Base-by-base conservation (phyloP, 1,140 invertebrate genomes). In the Drosophila pachea region DNA sequence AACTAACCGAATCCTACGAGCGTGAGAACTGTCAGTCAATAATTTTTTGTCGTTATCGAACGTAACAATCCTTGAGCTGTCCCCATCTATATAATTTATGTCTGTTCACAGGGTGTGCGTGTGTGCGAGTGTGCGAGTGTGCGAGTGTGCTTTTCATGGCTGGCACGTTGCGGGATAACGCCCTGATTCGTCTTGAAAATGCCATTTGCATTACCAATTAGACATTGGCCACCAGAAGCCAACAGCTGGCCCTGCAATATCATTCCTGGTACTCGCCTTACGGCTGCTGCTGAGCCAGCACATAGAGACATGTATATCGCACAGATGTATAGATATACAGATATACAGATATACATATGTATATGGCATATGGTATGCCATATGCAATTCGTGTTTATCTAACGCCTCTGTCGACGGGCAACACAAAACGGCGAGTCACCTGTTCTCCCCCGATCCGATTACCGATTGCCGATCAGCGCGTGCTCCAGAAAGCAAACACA, bases 1-100 rank as follows among this genome's bases (percentile, higher is more conserved):
- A 4, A 7, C 36, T 0, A 38, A 12, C 38, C 54, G 12, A 29
- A 35, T 60, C 48, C 54, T 33, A 14, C 52, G 64, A 84, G 67
- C 81, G 81, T 84, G 81, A 86, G 81, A 86, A 84, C 70, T 81
- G 81, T 86, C 81, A 84, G 81, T 84, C 76, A 84, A 86, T 84
- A 81, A 86, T 76, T 81, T 76, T 86, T 81, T 72, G 63, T 76
- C 81, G 73, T 79, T 83, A 84, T 84, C 79, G 69, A 56, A 54
- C 67, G 64, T 72, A 74, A 74, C 73, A 79, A 86, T 84, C 76
- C 81, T 84, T 84, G 81, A 86, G 67, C 73, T 86, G 65, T 86
- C 73, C 62, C 73, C 68, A 64, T 74, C 52, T 66, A 82, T 71
- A 59, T 68, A 33, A 36, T 5, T 42, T 29, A 42, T 54, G 40